These are phyloP conservation scores for Anomalospiza imberbis DNA, from an alignment of 2,797 vertebrate genomes.

Conservation along the genomic window DNA sequence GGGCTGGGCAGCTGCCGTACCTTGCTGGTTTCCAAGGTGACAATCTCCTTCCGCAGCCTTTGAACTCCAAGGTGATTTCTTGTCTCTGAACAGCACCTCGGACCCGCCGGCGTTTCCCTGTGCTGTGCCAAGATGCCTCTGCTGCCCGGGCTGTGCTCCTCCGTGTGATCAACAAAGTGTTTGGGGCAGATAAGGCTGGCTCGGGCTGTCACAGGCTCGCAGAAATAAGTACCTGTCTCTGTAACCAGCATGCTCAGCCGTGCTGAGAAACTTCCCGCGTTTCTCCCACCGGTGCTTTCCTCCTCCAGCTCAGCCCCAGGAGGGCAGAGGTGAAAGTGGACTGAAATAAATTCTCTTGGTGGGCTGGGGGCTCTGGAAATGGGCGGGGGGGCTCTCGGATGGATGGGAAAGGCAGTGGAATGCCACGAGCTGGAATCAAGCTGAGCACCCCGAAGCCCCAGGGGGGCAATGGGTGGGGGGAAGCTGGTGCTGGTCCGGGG, in stretches of 20 bases:
- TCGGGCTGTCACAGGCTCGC: not conserved
- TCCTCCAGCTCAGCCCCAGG: not conserved
- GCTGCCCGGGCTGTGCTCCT: not conserved
- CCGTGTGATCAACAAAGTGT: not conserved
- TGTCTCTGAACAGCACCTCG: not conserved
- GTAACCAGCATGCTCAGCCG: not conserved
- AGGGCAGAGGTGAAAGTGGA: not conserved
- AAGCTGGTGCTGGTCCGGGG: accelerated
- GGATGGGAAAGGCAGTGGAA: not conserved
- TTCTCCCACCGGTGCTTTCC: not conserved
- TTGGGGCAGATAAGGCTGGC: constrained; percentile 34
- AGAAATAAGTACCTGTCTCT: not conserved
- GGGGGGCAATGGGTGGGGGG: accelerated
- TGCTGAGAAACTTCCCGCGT: not conserved
- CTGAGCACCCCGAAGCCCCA: accelerated
- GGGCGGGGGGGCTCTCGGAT: accelerated
- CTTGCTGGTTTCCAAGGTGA: constrained; percentile 29
- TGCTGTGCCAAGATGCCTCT: not conserved
- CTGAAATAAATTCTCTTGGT: accelerated
- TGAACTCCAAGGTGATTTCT: constrained; percentile 9
- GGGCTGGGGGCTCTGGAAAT: accelerated
- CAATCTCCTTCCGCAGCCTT: constrained; percentile 8
- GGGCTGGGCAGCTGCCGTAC: accelerated
- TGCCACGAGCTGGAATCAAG: accelerated
- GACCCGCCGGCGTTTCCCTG: not conserved